Conservation (phyloP, 2,888 invertebrate genomes). For the Zootermopsis nevadensis region DNA sequence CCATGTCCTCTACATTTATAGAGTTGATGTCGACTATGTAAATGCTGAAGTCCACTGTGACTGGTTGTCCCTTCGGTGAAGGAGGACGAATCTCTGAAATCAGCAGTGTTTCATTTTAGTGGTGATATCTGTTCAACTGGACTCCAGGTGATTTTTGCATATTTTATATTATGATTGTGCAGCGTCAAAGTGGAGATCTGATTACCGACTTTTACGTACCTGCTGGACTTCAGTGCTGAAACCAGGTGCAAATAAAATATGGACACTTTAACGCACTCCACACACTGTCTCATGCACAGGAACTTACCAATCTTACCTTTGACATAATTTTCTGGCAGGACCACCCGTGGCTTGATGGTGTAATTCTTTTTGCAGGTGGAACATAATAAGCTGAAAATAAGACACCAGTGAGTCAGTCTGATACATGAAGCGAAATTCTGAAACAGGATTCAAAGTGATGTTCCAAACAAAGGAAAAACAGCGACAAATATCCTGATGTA, state of each 20-base stretch:
- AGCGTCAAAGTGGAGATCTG: too few species aligned
- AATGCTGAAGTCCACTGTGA: constrained; percentile 82
- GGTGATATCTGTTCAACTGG: too few species aligned
- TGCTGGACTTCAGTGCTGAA: too few species aligned
- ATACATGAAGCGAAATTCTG: not conserved
- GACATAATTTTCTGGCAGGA: constrained; percentile 78
- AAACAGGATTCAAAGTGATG: not conserved
- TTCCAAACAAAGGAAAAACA: not conserved
- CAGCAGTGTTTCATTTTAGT: not conserved
- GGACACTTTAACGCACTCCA: too few species aligned
- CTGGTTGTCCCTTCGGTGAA: constrained; percentile 76
- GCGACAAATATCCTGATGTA: too few species aligned
- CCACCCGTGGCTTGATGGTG: constrained; percentile 74
- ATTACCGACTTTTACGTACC: too few species aligned
- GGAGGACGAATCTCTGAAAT: constrained; percentile 81
- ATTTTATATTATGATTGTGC: too few species aligned
- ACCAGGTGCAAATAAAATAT: too few species aligned
- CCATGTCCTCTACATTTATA: constrained; percentile 90
- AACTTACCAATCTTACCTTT: constrained; percentile 70
- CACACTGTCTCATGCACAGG: too few species aligned
- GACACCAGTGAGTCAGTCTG: not conserved
- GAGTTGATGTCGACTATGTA: constrained; percentile 89
- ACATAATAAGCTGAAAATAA: constrained; percentile 44
- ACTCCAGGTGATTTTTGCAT: too few species aligned
- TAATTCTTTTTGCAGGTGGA: constrained; percentile 56